A percentile compares a stretch with the other conserved stretches of the same genome.
These are phyloP conservation scores for Nibea albiflora DNA, from an alignment of 2,113 vertebrate genomes.

Conservation along the genomic window DNA sequence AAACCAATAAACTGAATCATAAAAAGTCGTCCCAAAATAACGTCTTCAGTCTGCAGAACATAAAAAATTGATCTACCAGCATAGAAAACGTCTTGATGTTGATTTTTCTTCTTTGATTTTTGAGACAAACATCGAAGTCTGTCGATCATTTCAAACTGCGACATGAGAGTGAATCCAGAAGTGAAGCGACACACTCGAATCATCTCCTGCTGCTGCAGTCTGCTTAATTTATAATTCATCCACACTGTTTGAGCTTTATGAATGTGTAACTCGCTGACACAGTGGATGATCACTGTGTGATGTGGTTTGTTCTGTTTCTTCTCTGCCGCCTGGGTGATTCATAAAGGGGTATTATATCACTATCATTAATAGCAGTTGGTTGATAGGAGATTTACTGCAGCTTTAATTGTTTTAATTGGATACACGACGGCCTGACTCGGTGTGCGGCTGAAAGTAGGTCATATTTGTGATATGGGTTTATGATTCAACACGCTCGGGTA, in stretches of 20 bases:
- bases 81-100: not conserved
- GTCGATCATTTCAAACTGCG: conserved; percentile 16
- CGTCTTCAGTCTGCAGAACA: not conserved
- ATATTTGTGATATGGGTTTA: conserved; percentile 61
- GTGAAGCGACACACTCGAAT: conserved; percentile 16
- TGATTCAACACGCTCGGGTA: conserved; percentile 63
- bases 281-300: not conserved
- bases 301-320: not conserved
- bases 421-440: conserved; percentile 51
- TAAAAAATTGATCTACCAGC: not conserved
- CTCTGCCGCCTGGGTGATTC: conserved; percentile 2
- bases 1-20: not conserved
- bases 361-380: not conserved
- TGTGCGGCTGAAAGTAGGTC: conserved; percentile 66
- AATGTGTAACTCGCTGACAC: conserved; percentile 43
- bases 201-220: not conserved
- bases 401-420: conserved; percentile 64
- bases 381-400: conserved; percentile 7
- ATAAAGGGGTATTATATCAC: not conserved
- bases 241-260: conserved; percentile 14
- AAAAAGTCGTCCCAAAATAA: not conserved
- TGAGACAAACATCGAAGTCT: not conserved
- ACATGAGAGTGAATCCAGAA: conserved; percentile 26
- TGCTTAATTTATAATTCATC: conserved; percentile 40
- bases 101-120: not conserved